Conservation (phyloP, 2,797 vertebrate species). For the Lacerta viridis region DNA sequence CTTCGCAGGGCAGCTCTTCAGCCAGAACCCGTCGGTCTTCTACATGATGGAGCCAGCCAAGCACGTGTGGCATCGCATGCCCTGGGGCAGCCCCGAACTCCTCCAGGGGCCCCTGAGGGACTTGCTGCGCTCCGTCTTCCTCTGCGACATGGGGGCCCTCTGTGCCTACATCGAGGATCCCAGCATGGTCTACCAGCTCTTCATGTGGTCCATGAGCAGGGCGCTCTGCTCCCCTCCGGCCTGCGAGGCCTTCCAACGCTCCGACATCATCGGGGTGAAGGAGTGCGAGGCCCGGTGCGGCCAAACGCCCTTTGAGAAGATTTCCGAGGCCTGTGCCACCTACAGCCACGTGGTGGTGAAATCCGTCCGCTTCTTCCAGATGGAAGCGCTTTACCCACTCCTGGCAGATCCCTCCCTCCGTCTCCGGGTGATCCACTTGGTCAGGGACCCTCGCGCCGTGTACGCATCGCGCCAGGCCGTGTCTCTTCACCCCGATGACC, state of each 20-base stretch:
- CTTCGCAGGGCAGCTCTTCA: slow-evolving; percentile 87
- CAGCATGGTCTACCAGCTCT: slow-evolving; percentile 21
- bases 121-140: slow-evolving; percentile 36
- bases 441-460: slow-evolving; percentile 86
- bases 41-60: slow-evolving; percentile 88
- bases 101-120: slow-evolving; percentile 45
- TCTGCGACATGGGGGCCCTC: slow-evolving; percentile 34
- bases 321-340: slow-evolving; percentile 37
- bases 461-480: slow-evolving; percentile 60
- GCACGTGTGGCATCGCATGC: slow-evolving; percentile 67
- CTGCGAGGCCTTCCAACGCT: slow-evolving; percentile 8
- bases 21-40: slow-evolving; percentile 86
- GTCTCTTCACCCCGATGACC: slow-evolving; percentile 34
- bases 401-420: slow-evolving; percentile 85
- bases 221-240: slow-evolving; percentile 49
- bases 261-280: not conserved
- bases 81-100: slow-evolving; percentile 16
- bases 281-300: slow-evolving; percentile 30
- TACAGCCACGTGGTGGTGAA: slow-evolving; percentile 49
- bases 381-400: slow-evolving; percentile 68
- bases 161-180: not conserved
- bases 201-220: slow-evolving; percentile 47
- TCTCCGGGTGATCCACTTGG: slow-evolving; percentile 86
- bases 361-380: slow-evolving; percentile 33
- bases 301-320: slow-evolving; percentile 16